Evolutionary conservation across 2,113 vertebrate genomes (phyloP).

Genomic region (Lagopus leucura): DNA sequence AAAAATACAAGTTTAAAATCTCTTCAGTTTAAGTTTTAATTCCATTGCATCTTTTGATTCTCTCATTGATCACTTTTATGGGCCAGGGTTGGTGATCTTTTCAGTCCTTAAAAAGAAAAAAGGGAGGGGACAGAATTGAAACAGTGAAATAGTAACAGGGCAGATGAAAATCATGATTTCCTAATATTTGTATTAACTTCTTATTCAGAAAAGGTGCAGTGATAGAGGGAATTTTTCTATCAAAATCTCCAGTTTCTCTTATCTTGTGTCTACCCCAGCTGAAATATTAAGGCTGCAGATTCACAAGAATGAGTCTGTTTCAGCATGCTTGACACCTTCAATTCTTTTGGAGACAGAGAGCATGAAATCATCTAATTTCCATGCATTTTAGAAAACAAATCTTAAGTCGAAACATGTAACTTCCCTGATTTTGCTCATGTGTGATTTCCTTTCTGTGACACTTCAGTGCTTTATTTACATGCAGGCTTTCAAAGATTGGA

Average conservation of each 20-base stretch:
- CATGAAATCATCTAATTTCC: background rate
- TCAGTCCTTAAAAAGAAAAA: background rate
- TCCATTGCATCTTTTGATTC: background rate
- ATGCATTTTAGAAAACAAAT: background rate
- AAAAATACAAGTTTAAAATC: background rate
- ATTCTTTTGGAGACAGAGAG: background rate
- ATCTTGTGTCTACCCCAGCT: background rate
- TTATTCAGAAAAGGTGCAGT: background rate
- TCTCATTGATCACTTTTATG: background rate
- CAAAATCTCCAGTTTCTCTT: background rate
- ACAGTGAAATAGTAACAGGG: background rate
- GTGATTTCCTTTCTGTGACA: constrained; percentile 6
- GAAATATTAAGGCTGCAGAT: background rate
- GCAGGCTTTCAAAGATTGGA: constrained; percentile 31
- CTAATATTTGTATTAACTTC: background rate
- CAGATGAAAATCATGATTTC: background rate
- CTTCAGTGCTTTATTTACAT: constrained; percentile 39
- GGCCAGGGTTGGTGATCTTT: background rate
- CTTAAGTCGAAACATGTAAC: background rate
- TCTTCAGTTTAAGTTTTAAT: background rate
- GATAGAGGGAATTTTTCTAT: background rate
- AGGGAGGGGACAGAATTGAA: background rate
- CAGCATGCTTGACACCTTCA: background rate
- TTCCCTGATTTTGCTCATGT: background rate
- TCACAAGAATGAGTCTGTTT: background rate